Evolutionary conservation across 2,888 invertebrate species (phyloP).

Genomic region (Polydesmus complanatus): DNA sequence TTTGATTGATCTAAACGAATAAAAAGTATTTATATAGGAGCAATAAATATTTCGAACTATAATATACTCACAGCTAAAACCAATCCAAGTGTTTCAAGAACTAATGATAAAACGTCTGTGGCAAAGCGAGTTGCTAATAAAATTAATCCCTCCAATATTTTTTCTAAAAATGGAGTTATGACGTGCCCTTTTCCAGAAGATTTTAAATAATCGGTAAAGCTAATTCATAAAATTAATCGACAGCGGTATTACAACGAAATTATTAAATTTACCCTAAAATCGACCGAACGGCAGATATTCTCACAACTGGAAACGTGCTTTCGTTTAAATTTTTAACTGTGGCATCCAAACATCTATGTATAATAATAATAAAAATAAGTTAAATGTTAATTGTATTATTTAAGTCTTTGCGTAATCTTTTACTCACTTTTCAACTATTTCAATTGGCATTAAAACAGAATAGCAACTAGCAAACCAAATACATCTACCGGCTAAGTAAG

Average conservation of each 20-base stretch:
- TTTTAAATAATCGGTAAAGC: constrained; percentile 42
- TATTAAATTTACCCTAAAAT: constrained; percentile 24
- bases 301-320: constrained; percentile 39
- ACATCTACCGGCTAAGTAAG: constrained; percentile 43
- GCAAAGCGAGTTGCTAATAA: constrained; percentile 40
- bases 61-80: constrained; percentile 37
- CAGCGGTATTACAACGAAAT: neutral
- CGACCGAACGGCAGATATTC: constrained; percentile 41
- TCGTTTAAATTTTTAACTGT: constrained; percentile 41
- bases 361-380: neutral
- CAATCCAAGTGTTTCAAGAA: constrained; percentile 40
- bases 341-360: constrained; percentile 38
- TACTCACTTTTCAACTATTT: constrained; percentile 36
- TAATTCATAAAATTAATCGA: constrained; percentile 23
- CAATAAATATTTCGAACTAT: neutral
- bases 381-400: neutral
- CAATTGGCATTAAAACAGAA: constrained; percentile 37
- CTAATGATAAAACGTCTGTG: constrained; percentile 39
- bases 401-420: constrained; percentile 13
- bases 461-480: constrained; percentile 43
- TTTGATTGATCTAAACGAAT: constrained; percentile 42
- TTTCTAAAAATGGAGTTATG: constrained; percentile 35
- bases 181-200: constrained; percentile 34
- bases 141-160: constrained; percentile 41
- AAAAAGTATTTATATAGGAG: constrained; percentile 9